Conservation (phyloP, 2,113 vertebrate species). For the Pachyramphus minor region DNA sequence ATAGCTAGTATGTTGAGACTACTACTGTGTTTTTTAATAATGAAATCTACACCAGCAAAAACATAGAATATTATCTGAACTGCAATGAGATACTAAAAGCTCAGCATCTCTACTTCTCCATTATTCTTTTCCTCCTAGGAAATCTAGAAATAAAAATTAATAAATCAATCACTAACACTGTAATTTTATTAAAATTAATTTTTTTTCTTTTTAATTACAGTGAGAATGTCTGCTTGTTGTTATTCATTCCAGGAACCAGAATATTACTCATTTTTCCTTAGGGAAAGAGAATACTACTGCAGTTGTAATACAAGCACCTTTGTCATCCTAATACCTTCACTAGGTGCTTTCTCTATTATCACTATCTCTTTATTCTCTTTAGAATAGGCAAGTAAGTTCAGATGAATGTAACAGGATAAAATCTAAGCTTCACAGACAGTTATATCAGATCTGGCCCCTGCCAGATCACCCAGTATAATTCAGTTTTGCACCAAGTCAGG, state of each 20-base stretch:
- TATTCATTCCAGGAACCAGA: background rate
- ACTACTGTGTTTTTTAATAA: background rate
- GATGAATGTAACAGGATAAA: background rate
- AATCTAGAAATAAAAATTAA: background rate
- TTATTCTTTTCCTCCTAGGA: background rate
- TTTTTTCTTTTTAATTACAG: background rate
- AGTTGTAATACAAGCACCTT: background rate
- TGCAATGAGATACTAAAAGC: background rate
- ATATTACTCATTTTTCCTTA: background rate
- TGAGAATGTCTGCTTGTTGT: background rate
- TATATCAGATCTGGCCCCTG: background rate
- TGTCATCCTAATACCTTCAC: background rate
- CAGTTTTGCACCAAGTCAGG: background rate
- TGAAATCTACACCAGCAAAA: background rate
- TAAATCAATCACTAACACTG: background rate
- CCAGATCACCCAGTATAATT: background rate
- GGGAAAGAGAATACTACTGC: background rate
- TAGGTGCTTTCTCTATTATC: background rate
- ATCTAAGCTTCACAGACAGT: background rate
- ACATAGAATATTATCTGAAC: background rate
- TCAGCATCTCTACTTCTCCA: background rate
- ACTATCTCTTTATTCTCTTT: background rate
- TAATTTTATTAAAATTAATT: background rate
- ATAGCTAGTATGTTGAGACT: background rate
- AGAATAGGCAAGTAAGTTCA: background rate